Conservation (phyloP, 2,113 vertebrate species). For the Coreoperca whiteheadi region DNA sequence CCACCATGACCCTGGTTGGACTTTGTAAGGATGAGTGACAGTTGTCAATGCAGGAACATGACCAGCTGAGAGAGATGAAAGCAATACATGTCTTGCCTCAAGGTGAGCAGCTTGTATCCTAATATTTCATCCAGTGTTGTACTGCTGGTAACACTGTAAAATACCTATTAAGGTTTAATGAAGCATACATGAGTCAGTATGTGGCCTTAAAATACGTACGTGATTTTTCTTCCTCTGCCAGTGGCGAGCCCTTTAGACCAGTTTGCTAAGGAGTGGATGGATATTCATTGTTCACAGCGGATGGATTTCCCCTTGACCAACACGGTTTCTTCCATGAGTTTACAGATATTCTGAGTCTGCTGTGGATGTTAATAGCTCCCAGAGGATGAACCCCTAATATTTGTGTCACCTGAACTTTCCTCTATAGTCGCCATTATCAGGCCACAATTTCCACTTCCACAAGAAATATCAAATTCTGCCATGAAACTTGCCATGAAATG, state of each 20-base stretch:
- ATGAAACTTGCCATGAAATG: constrained; percentile 5
- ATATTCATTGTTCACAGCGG: background rate
- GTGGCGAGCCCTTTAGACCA: background rate
- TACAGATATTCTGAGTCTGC: background rate
- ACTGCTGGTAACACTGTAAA: constrained; percentile 12
- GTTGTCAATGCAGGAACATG: too few relatives aligned
- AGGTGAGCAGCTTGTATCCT: constrained; percentile 3
- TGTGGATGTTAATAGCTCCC: background rate
- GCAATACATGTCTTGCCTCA: background rate
- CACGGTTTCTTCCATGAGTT: background rate
- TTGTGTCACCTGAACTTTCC: constrained; percentile 7
- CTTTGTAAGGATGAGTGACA: background rate
- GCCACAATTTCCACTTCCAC: constrained; percentile 1
- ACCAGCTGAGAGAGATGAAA: background rate
- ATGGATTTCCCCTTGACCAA: background rate
- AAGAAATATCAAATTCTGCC: constrained; percentile 12
- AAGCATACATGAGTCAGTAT: background rate
- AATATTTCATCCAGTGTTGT: background rate
- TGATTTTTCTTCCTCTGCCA: background rate
- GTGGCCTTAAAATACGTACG: background rate
- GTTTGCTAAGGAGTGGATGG: background rate
- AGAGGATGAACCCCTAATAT: background rate
- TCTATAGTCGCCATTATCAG: background rate
- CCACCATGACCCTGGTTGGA: background rate
- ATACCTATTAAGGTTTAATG: constrained; percentile 8